Evolutionary conservation across 2,797 vertebrate species (phyloP).

Genomic region (Apodemus agrarius): DNA sequence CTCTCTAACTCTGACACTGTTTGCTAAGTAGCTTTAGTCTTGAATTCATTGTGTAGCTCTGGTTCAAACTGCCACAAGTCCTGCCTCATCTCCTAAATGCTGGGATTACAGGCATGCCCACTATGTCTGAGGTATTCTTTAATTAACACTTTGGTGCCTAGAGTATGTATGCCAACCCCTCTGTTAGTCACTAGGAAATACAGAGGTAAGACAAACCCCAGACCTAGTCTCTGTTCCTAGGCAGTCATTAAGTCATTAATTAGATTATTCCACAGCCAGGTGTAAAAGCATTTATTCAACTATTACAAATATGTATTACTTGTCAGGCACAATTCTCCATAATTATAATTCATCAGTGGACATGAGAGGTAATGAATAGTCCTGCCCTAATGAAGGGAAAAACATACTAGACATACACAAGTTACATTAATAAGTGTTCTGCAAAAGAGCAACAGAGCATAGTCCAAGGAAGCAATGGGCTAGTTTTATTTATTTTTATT

Average conservation of each 20-base stretch:
- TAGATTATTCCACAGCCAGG: background rate
- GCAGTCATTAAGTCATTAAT: conserved; percentile 28
- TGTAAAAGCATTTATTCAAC: conserved; percentile 23
- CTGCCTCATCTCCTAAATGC: background rate
- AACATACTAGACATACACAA: conserved; percentile 20
- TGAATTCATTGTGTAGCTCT: background rate
- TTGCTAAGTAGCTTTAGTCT: background rate
- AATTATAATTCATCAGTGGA: conserved; percentile 42
- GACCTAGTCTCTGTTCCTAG: background rate
- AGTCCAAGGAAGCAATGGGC: background rate
- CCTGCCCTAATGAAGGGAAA: background rate
- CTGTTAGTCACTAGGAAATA: conserved; percentile 11
- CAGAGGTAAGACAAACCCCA: background rate
- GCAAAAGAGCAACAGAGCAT: background rate
- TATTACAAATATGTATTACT: conserved; percentile 32
- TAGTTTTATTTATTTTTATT: conserved; percentile 4
- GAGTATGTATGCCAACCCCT: background rate
- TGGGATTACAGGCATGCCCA: background rate
- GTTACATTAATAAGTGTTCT: background rate
- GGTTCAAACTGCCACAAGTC: background rate
- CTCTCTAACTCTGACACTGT: background rate
- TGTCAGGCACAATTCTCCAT: background rate
- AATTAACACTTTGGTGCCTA: background rate
- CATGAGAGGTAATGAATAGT: conserved; percentile 29
- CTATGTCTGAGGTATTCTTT: background rate